A percentile compares a stretch with the other conserved stretches of the same genome.
Conservation (phyloP, 2,888 invertebrate species). For the Nycteola revayana region DNA sequence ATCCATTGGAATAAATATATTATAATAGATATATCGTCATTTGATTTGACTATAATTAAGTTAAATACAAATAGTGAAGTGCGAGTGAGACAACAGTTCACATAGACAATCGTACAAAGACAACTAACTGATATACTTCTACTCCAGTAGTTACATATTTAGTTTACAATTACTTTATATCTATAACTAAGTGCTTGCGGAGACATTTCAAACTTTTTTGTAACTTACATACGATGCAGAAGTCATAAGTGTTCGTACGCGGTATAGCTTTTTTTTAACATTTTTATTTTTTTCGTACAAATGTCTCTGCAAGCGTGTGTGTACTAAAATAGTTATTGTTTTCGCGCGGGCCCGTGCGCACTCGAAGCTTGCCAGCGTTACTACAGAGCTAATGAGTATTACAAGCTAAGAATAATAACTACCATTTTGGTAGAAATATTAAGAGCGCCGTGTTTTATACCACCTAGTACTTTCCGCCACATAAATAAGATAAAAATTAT, state of each 20-base stretch:
- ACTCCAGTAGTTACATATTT: constrained; percentile 52
- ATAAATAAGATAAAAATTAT: too few species aligned
- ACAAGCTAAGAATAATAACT: constrained; percentile 29
- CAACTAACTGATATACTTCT: too few species aligned
- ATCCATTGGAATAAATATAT: too few species aligned
- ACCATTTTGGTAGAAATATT: constrained; percentile 29
- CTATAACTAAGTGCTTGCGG: constrained; percentile 56
- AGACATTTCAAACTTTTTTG: constrained; percentile 38
- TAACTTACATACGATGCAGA: constrained; percentile 14
- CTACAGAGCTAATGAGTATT: constrained; percentile 42
- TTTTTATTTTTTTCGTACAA: constrained; percentile 17
- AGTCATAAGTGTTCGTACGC: constrained; percentile 35
- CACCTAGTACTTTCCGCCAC: too few species aligned
- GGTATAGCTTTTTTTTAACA: constrained; percentile 16
- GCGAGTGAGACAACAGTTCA: too few species aligned
- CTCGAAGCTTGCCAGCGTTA: constrained; percentile 34
- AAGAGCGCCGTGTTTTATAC: too few species aligned
- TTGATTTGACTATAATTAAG: too few species aligned
- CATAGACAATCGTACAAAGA: too few species aligned
- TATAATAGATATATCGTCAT: too few species aligned
- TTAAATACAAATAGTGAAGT: too few species aligned
- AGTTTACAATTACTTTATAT: constrained; percentile 58
- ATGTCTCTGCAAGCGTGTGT: constrained; percentile 58
- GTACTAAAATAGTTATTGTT: constrained; percentile 61
- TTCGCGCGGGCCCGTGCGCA: constrained; percentile 44